Evolutionary conservation across 1,140 invertebrate genomes (phyloP).

Genomic region (Caenorhabditis tropicalis): DNA sequence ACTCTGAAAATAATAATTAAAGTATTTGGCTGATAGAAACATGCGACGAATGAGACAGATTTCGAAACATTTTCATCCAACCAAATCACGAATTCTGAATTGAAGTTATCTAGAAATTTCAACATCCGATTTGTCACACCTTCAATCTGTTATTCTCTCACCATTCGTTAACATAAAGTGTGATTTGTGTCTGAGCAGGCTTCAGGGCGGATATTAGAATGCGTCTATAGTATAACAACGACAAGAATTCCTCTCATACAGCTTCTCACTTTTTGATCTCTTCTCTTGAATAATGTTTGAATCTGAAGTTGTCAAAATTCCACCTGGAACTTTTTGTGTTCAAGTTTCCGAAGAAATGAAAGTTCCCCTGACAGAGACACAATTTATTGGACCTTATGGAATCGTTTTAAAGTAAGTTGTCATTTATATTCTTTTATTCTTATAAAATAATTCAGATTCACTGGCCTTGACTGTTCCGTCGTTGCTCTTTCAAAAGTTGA

Average conservation of each 20-base stretch:
- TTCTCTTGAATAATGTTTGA: not conserved
- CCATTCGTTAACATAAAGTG: not conserved
- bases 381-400: not conserved
- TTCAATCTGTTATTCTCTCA: not conserved
- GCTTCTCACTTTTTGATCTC: not conserved
- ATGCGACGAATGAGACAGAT: no score
- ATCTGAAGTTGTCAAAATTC: not conserved
- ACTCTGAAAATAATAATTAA: no score
- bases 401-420: not conserved
- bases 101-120: not conserved
- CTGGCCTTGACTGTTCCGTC: not conserved
- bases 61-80: no score
- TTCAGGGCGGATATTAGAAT: constrained; percentile 5
- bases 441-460: not conserved
- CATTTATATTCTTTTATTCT: not conserved
- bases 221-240: not conserved
- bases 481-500: not conserved
- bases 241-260: not conserved
- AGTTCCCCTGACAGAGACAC: not conserved
- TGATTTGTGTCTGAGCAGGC: not conserved
- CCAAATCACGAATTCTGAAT: not conserved
- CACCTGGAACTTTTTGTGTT: not conserved
- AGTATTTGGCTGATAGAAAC: no score
- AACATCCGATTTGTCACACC: not conserved
- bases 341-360: not conserved